Evolutionary conservation across 1,140 invertebrate genomes (phyloP), one percentile per base, ranked within the genome.

Genomic region (Aplysia californica): DNA sequence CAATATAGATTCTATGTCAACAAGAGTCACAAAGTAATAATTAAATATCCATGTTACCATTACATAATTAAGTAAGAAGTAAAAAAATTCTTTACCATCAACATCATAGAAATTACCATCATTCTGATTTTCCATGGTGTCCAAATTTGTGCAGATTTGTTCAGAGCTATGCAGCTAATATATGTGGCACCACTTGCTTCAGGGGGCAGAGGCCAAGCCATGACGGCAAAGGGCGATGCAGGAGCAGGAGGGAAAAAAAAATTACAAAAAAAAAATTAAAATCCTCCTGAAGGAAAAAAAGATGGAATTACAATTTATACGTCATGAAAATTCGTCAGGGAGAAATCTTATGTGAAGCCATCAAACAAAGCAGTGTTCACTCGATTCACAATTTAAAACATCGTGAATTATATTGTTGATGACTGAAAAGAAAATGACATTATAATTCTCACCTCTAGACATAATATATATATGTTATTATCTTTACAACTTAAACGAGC

Each of bases 271-370:
- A 72, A 72, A 72, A 72, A 55, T 61, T 61, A 38, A 61, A 72
- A 72, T 44, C 70, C 70, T 72, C 70, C 70, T 72, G 70, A 72
- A 72, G 70, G 70, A 61, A 72, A 61, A 71, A 38, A 36, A 72
- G n/a, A n/a, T n/a, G n/a, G 10, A 50, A 50, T 15, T n/a, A 50
- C n/a, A n/a, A n/a, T 50, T 50, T 15, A 50, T 10, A 15, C 10
- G 44, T 50, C n/a, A n/a, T 15, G 44, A 15, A 15, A 10, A 15
- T 50, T n/a, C 44, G n/a, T 15, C 44, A 50, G n/a, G 44, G n/a
- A 64, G 33, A 58, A 72, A 58, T 26, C 23, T 29, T 55, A 23
- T 10, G 26, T n/a, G 3, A 33, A 15, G 31, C 20, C 18, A 68
- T 33, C 36, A 41, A 2, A 2, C 20, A 39, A 15, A 31, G 23